Evolutionary conservation across 23 tunicate species (phyloP).

Genomic region (Aplidium turbinatum): DNA sequence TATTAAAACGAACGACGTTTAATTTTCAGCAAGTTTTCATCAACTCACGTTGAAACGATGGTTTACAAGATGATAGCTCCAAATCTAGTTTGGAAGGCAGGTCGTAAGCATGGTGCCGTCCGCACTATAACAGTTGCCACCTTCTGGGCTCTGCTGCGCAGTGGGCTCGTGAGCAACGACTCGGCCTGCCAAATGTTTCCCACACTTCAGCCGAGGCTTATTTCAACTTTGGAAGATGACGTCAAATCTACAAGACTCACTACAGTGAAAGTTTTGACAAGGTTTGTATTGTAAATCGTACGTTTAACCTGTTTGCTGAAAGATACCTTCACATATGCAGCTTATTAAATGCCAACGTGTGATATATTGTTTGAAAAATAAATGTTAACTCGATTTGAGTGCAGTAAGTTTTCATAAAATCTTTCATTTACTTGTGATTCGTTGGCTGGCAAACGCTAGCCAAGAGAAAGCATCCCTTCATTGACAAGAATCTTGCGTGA

Average conservation of each 20-base stretch:
- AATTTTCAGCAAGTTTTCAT: slow-evolving; percentile 44
- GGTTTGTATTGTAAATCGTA: no score
- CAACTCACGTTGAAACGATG: slow-evolving; percentile 50
- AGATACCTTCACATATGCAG: no score
- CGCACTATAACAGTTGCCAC: slow-evolving; percentile 83
- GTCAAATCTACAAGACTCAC: slow-evolving; percentile 72
- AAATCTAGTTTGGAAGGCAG: slow-evolving; percentile 89
- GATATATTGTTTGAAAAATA: no score
- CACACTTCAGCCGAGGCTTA: slow-evolving; percentile 55
- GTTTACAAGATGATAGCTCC: slow-evolving; percentile 81
- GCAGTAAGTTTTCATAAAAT: no score
- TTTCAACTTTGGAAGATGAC: slow-evolving; percentile 69
- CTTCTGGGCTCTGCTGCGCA: slow-evolving; percentile 79
- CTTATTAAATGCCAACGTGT: no score
- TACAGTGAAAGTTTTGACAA: slow-evolving; percentile 77
- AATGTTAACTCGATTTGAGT: no score
- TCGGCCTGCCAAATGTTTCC: slow-evolving; percentile 38
- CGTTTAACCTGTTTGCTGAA: no score
- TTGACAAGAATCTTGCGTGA: no score
- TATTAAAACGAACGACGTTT: no score
- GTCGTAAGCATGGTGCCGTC: slow-evolving; percentile 78
- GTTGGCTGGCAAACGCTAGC: no score
- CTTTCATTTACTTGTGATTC: no score
- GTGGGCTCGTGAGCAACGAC: slow-evolving; percentile 52
- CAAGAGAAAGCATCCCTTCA: no score